Base-by-base conservation (phyloP, 2,888 invertebrate species). In the Pterobdella sp. region DNA sequence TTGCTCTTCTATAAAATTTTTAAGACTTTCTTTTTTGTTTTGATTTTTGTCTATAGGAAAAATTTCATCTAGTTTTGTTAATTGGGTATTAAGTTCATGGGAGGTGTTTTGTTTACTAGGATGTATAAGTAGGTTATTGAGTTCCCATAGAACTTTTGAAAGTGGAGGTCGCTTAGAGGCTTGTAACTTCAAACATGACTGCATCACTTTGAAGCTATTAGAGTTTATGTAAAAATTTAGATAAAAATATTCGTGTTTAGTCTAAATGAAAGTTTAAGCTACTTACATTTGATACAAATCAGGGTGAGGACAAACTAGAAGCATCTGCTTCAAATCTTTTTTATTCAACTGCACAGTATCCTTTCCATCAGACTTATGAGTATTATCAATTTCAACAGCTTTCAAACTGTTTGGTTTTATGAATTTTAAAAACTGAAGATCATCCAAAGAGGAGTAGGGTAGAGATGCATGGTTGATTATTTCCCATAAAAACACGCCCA, bases 201-300 rank as follows among this genome's bases (percentile, higher is more conserved):
- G 60, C 60, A 56, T 56, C 60, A 56, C 60, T 56, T 56, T 56
- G 60, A n/a, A 56, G 60, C 60, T 56, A 42, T 42, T 42, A 14
- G 42, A 18, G 42, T 42, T 7, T 42, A 18, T 42, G 7, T 14
- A 42, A 42, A 42, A 42, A 42, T 14, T 42, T 14, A 42, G 7
- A 14, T 7, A 42, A 42, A 42, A 42, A 42, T 56, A 26, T 3
- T 22, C n/a, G 60, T 56, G 60, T 22, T 4, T 3, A 4, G n/a
- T 18, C 26, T 22, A 26, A 26, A 7, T 14, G n/a, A 56, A 56
- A 26, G 60, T 56, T 56, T 22, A 18, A 42, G 42, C n/a, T n/a
- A 42, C 42, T 7, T 42, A 42, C 42, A 42, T 18, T 42, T 42
- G 10, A 18, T 42, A 42, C 42, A 42, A 18, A 7, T 42, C 42